Base-by-base conservation (phyloP, 2,797 vertebrate species). In the Siniperca undulata region DNA sequence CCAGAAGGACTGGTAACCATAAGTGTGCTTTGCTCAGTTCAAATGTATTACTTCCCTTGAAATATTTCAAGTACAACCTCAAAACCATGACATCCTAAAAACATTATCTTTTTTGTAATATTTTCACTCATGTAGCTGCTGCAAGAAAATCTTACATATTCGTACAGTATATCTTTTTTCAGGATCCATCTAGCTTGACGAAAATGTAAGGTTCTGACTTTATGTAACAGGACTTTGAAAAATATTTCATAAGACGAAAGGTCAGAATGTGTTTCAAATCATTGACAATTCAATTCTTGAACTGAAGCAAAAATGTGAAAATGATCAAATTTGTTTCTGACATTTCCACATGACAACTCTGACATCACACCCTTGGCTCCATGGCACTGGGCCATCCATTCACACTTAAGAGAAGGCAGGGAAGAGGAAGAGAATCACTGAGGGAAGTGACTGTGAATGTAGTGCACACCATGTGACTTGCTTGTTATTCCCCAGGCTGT, bases 401-500 rank as follows among this genome's bases (percentile, higher is more conserved):
- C 50, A 78, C 55, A 76, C 46, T 42, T 13, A 34, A 61, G 64
- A 79, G 70, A 78, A 53, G 77, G 53, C 50, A 74, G 53, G 12
- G 44, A 65, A 36, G 69, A 68, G 66, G 24, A 34, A 67, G 48
- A 58, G 13, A 60, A 24, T 59, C 30, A 50, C 69, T 72, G 42
- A 78, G 65, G 84, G 74, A 89, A 82, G 77, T 56, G 70, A 53
- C 52, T 78, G 71, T 88, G 74, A 78, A 75, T 89, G 82, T 58
- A 30, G 40, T 77, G 50, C 60, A 71, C 73, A 74, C 72, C 88
- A 83, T 88, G 78, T 88, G 89, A 87, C 77, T 71, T 14, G 14
- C 74, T 53, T 84, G 86, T 86, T 89, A 87, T 56, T 89, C 91
- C 92, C 89, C 60, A 74, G 87, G 74, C 81, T 76, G 62, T 17